Conservation (phyloP, 2,888 invertebrate species). For the Caenorhabditis sp. region DNA sequence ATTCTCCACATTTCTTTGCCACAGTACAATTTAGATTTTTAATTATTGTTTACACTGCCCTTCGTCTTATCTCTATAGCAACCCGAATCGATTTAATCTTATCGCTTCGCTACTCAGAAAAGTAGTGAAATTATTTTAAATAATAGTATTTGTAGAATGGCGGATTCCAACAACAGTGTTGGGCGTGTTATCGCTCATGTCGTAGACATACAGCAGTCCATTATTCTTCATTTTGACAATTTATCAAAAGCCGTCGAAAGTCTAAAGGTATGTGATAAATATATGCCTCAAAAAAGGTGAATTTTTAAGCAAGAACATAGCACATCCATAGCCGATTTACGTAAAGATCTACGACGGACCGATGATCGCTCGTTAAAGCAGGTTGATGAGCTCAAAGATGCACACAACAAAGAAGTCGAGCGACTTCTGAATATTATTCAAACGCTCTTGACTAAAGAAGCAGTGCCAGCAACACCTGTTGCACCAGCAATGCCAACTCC, state of each 20-base stretch:
- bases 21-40: no score
- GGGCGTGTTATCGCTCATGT: slow-evolving; percentile 45
- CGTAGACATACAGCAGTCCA: slow-evolving; percentile 49
- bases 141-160: not conserved
- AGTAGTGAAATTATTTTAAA: not conserved
- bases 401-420: slow-evolving; percentile 44
- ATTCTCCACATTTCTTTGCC: no score
- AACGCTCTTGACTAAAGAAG: slow-evolving; percentile 22
- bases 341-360: slow-evolving; percentile 36
- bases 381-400: slow-evolving; percentile 13
- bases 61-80: no score
- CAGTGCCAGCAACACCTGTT: not conserved
- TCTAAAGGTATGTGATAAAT: slow-evolving; percentile 27
- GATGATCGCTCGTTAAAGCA: slow-evolving; percentile 28
- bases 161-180: slow-evolving; percentile 13
- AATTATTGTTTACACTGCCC: no score
- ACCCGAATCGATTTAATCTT: no score
- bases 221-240: slow-evolving; percentile 30
- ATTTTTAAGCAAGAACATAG: slow-evolving; percentile 33
- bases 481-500: slow-evolving; percentile 10
- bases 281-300: not conserved
- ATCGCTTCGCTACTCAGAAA: no score
- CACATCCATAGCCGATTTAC: slow-evolving; percentile 20
- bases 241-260: slow-evolving; percentile 43
- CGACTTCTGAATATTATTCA: slow-evolving; percentile 43